Conservation (phyloP, 2,888 invertebrate species). For the Amphipyra tragopoginis region DNA sequence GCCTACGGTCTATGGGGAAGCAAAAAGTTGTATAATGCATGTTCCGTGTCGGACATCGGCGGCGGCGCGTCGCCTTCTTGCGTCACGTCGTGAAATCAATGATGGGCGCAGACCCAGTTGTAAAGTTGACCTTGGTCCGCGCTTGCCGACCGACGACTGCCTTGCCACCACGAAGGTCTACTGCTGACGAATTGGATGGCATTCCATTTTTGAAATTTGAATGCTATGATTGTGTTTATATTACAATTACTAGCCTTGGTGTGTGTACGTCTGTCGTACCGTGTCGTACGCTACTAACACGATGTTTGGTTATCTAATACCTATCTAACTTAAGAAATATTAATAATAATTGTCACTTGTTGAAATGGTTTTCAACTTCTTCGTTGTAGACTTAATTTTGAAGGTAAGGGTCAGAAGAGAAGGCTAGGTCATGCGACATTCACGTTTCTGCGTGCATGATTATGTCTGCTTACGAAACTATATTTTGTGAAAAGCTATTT, state of each 20-base stretch:
- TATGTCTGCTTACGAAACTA: conserved; percentile 43
- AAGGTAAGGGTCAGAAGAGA: conserved; percentile 42
- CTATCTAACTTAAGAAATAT: conserved; percentile 5
- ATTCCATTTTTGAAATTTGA: conserved; percentile 60
- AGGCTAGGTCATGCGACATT: conserved; percentile 53
- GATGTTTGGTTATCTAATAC: neutral
- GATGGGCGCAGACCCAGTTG: conserved; percentile 81
- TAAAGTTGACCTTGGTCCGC: conserved; percentile 84
- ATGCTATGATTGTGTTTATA: conserved; percentile 41
- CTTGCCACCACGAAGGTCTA: conserved; percentile 59
- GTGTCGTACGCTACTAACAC: neutral
- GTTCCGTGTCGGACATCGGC: conserved; percentile 66
- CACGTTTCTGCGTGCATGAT: conserved; percentile 50
- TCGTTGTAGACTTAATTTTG: conserved; percentile 26
- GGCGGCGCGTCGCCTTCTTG: conserved; percentile 70
- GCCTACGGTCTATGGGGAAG: conserved; percentile 65
- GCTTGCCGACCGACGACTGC: conserved; percentile 57
- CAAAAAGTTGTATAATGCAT: conserved; percentile 74
- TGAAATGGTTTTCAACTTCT: neutral
- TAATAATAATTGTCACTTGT: conserved; percentile 10
- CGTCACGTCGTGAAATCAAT: conserved; percentile 86
- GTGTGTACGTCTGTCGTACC: conserved; percentile 46
- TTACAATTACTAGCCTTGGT: conserved; percentile 28
- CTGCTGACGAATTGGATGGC: conserved; percentile 46
- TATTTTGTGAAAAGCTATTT: conserved; percentile 52